Base-by-base conservation (phyloP, 2,888 invertebrate species). In the Ferrisia virgata region DNA sequence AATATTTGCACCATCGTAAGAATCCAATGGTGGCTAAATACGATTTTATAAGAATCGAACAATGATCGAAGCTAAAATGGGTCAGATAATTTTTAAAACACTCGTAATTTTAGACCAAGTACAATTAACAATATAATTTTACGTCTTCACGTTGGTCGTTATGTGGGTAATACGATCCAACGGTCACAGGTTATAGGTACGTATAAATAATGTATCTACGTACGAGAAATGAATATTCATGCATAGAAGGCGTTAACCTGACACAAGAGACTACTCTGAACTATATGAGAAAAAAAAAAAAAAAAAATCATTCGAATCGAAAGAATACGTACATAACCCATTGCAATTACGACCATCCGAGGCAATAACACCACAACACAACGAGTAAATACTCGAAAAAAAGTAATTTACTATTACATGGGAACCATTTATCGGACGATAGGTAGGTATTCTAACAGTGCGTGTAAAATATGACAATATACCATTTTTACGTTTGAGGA, bases 381-480 rank as follows among this genome's bases (percentile, higher is more conserved):
- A 69, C 36, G 22, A 36, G 72, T 76, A 76, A 76, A 76, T 76
- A 76, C 36, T 36, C 28, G 36, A 76, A 83, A 83, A 83, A 40
- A 83, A n/a, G 39, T 83, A 82, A 82, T 82, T 76, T 83, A 83
- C 69, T 47, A 83, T 82, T 83, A 83, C 83, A 83, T 83, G 83
- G 83, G 83, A 83, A 83, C 83, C 69, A 47, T 83, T 83, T 83
- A 72, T 83, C 36, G 9, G 40, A 31, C 43, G 43, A 83, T 83
- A n/a, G n/a, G n/a, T n/a, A n/a, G n/a, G n/a, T n/a, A 83, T 83
- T 83, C 83, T 72, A 83, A 36, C 83, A 69, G 72, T 69, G 83
- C 83, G 83, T 83, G 83, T 83, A 83, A 76, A 83, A 83, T 83
- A 83, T 76, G 72, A 83, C 83, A 76, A 83, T 76, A 53, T 40